Percentiles rank a stretch among this genome's conserved stretches.
phyloP scores from a whole-genome alignment of 2,888 invertebrate species.

The Orthosia gothica region DNA sequence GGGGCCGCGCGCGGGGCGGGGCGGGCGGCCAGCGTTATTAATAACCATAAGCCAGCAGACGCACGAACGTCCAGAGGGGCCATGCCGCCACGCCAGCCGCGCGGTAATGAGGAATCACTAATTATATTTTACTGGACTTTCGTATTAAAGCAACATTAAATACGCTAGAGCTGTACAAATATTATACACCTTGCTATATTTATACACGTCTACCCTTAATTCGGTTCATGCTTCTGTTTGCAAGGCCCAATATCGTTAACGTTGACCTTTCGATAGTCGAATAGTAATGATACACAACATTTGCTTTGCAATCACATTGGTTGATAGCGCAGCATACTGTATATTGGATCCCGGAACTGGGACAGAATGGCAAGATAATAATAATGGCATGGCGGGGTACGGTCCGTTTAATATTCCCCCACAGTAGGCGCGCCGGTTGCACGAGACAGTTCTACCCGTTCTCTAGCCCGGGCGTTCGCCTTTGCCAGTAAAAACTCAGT shows the following conservation, averaged over 20 bases:
- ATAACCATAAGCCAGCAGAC: conserved; percentile 92
- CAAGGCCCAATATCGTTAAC: conserved; percentile 42
- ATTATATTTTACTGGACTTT: conserved; percentile 91
- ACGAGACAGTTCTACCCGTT: conserved; percentile 87
- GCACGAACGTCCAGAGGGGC: conserved; percentile 92
- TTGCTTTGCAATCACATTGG: conserved; percentile 69
- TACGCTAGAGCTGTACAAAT: conserved; percentile 74
- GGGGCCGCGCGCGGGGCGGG: conserved; percentile 77
- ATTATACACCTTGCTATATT: conserved; percentile 68
- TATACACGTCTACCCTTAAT: conserved; percentile 56
- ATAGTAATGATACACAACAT: conserved; percentile 63
- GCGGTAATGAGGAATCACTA: conserved; percentile 91
- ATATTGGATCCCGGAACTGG: conserved; percentile 73
- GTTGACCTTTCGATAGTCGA: conserved; percentile 48
- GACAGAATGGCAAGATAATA: conserved; percentile 83
- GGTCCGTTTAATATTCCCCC: conserved; percentile 89
- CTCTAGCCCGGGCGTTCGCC: conserved; percentile 78
- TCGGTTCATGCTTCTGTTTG: conserved; percentile 28
- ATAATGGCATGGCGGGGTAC: conserved; percentile 77
- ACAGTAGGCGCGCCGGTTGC: conserved; percentile 86
- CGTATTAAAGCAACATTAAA: conserved; percentile 85
- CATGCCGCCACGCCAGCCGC: conserved; percentile 87
- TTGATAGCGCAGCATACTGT: conserved; percentile 65
- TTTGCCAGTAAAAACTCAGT: conserved; percentile 86
- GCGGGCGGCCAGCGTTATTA: conserved; percentile 88